phyloP scores from a whole-genome alignment of 2,113 vertebrate genomes.

The Ascaphus truei region DNA sequence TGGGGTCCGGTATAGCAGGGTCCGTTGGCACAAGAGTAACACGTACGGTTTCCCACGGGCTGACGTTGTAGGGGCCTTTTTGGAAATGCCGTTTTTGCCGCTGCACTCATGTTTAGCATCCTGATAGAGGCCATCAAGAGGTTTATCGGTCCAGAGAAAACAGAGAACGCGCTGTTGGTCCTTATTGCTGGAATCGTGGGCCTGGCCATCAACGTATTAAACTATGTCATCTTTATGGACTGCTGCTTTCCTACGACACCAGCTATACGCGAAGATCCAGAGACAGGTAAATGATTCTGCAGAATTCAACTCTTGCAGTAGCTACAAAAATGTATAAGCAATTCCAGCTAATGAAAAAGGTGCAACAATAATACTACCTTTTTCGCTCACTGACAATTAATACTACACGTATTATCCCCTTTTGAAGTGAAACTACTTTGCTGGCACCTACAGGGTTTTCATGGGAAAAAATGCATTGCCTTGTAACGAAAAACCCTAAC shows the following conservation, averaged over 20 bases:
- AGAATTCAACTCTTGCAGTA: background rate
- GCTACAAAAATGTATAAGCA: too few species aligned
- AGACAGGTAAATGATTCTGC: slow-evolving; percentile 56
- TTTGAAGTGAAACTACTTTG: too few species aligned
- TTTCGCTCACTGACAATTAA: too few species aligned
- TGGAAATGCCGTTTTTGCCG: slow-evolving; percentile 64
- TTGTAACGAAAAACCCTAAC: too few species aligned
- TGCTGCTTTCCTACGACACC: slow-evolving; percentile 52
- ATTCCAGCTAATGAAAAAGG: too few species aligned
- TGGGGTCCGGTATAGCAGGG: slow-evolving; percentile 37
- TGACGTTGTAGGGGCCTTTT: slow-evolving; percentile 67
- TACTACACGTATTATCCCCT: too few species aligned
- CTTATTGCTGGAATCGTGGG: slow-evolving; percentile 54
- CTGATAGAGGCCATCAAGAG: slow-evolving; percentile 63
- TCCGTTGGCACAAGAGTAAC: slow-evolving; percentile 51
- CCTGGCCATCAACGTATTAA: slow-evolving; percentile 59
- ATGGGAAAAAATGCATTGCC: too few species aligned
- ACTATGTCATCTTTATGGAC: slow-evolving; percentile 67
- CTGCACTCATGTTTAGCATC: slow-evolving; percentile 67
- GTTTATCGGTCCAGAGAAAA: slow-evolving; percentile 60
- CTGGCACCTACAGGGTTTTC: too few species aligned
- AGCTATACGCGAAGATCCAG: background rate
- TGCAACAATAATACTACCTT: too few species aligned
- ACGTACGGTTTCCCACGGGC: slow-evolving; percentile 63
- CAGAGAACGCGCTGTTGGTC: slow-evolving; percentile 48